Conservation (phyloP, 2,113 vertebrate genomes). For the Murina feae region DNA sequence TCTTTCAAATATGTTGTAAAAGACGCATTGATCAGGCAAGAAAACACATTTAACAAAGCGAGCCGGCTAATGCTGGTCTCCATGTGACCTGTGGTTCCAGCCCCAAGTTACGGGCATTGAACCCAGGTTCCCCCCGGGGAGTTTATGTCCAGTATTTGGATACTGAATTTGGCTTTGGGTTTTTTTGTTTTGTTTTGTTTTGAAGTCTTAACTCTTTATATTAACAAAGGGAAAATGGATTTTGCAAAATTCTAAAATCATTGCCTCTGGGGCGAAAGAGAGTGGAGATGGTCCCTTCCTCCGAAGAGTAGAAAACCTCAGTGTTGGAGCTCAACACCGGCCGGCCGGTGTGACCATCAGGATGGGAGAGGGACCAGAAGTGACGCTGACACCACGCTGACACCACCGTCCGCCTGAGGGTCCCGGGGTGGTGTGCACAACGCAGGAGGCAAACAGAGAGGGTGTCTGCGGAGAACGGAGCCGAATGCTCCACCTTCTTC, state of each 20-base stretch:
- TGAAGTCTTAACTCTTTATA: not conserved
- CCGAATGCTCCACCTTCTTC: not conserved
- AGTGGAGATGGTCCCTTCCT: not conserved
- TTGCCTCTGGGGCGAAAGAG: not conserved
- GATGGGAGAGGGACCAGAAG: not conserved
- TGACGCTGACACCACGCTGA: not conserved
- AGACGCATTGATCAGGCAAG: conserved; percentile 15
- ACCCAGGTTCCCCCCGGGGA: conserved; percentile 7
- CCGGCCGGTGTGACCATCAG: not conserved
- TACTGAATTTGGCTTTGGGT: not conserved
- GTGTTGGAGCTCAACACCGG: not conserved
- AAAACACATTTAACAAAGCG: not conserved
- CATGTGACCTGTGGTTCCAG: not conserved
- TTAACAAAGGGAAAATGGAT: not conserved
- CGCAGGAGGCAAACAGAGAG: not conserved
- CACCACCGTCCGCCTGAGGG: not conserved
- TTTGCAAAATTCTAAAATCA: conserved; percentile 1
- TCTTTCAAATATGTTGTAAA: conserved; percentile 47
- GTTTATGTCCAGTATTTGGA: conserved; percentile 15
- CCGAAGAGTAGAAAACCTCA: not conserved
- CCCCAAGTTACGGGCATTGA: not conserved
- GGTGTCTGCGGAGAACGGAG: not conserved
- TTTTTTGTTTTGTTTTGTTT: not conserved
- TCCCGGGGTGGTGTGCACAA: not conserved
- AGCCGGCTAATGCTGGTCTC: not conserved